Conservation (phyloP, 2,113 vertebrate species). For the Casuarius casuarius region DNA sequence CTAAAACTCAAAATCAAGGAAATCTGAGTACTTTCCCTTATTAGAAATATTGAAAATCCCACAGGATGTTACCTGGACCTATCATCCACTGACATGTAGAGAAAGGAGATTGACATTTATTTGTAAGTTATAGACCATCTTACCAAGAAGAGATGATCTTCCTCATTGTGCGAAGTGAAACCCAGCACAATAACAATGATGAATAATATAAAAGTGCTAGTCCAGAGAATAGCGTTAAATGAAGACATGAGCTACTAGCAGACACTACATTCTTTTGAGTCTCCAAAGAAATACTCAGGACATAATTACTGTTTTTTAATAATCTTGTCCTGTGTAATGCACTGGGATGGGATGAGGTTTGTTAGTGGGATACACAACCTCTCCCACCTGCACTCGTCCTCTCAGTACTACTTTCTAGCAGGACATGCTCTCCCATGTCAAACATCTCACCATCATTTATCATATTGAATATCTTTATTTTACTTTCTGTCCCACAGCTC, state of each 20-base stretch:
- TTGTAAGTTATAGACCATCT: not conserved
- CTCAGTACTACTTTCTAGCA: not conserved
- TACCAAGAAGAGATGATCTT: not conserved
- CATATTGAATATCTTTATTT: not conserved
- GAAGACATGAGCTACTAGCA: not conserved
- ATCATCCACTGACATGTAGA: not conserved
- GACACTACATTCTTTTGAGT: not conserved
- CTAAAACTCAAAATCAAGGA: not conserved
- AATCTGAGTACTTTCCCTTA: not conserved
- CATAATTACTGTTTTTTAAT: not conserved
- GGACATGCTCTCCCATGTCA: not conserved
- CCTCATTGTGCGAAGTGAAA: not conserved
- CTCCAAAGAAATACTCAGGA: not conserved
- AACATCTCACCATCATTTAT: not conserved
- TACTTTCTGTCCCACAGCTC: not conserved
- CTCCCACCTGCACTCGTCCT: accelerated
- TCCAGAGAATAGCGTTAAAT: not conserved
- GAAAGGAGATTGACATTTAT: not conserved
- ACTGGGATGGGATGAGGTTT: not conserved
- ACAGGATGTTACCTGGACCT: not conserved
- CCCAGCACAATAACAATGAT: not conserved
- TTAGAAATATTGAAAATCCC: not conserved
- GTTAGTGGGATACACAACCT: not conserved
- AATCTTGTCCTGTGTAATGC: not conserved
- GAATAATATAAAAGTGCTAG: not conserved